Conservation (phyloP, 2,113 vertebrate genomes). For the Syngnathus floridae region DNA sequence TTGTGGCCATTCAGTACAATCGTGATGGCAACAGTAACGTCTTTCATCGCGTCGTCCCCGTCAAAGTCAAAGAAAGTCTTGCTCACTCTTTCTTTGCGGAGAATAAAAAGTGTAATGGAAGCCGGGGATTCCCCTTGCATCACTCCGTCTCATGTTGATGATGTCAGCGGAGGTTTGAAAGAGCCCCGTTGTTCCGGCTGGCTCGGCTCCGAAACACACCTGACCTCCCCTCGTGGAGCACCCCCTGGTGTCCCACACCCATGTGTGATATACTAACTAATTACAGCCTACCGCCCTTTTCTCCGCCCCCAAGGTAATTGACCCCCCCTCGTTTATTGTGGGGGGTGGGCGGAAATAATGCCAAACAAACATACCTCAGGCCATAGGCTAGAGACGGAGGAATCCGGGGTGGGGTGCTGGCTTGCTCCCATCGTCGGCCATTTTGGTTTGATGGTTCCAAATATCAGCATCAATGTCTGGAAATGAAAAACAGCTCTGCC, state of each 20-base stretch:
- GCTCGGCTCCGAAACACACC: background rate
- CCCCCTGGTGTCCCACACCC: background rate
- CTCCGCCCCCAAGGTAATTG: slow-evolving; percentile 47
- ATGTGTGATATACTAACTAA: slow-evolving; percentile 45
- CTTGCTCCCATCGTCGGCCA: too few relatives aligned
- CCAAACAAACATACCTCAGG: background rate
- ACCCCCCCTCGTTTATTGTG: background rate
- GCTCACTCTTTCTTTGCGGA: slow-evolving; percentile 33
- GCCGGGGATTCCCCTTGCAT: slow-evolving; percentile 46
- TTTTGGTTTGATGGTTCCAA: too few relatives aligned
- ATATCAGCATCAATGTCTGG: too few relatives aligned
- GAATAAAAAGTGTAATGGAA: slow-evolving; percentile 13
- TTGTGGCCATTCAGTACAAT: background rate
- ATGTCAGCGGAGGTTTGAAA: slow-evolving; percentile 60
- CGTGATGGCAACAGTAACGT: background rate
- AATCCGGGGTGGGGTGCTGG: background rate
- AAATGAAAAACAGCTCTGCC: too few relatives aligned
- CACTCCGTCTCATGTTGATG: slow-evolving; percentile 58
- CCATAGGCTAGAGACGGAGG: background rate
- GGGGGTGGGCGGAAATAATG: background rate
- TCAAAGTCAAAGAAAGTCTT: background rate
- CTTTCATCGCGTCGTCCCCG: background rate
- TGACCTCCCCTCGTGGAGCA: background rate
- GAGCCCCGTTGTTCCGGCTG: slow-evolving; percentile 39
- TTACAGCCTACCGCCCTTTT: slow-evolving; percentile 37